These are phyloP conservation scores for Chrysodeixis includens DNA, from an alignment of 2,888 invertebrate genomes.

Conservation along the genomic window DNA sequence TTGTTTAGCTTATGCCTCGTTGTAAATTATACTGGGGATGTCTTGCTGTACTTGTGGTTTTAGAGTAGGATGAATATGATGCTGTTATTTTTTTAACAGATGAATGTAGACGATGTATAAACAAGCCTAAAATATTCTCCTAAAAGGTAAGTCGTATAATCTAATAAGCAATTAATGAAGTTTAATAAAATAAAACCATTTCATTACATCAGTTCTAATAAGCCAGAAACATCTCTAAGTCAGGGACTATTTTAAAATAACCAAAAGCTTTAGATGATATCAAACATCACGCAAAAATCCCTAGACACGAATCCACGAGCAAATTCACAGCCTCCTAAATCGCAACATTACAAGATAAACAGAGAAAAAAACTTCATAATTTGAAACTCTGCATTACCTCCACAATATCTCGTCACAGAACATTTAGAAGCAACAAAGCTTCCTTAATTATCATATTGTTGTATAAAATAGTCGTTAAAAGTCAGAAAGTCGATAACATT, in stretches of 20 bases:
- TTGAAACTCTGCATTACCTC: constrained; percentile 55
- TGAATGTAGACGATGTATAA: too few species aligned
- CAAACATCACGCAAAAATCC: not conserved
- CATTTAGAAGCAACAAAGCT: constrained; percentile 70
- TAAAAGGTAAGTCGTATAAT: too few species aligned
- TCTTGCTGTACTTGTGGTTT: not conserved
- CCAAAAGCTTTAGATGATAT: too few species aligned
- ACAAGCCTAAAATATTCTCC: too few species aligned
- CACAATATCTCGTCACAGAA: constrained; percentile 61
- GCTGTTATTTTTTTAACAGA: too few species aligned
- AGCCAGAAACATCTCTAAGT: too few species aligned
- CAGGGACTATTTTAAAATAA: too few species aligned
- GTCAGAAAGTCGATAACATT: constrained; percentile 83
- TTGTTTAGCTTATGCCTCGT: not conserved
- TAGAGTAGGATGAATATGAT: too few species aligned
- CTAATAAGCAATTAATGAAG: too few species aligned
- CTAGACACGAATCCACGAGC: not conserved
- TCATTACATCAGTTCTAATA: too few species aligned
- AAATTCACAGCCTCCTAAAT: constrained; percentile 29
- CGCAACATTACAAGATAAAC: constrained; percentile 35
- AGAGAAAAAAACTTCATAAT: constrained; percentile 48
- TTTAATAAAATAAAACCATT: too few species aligned
- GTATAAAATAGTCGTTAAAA: constrained; percentile 86
- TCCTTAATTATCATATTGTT: constrained; percentile 85
- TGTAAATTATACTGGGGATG: not conserved